Conservation (phyloP, 2,888 invertebrate species). For the Sicus ferrugineus region DNA sequence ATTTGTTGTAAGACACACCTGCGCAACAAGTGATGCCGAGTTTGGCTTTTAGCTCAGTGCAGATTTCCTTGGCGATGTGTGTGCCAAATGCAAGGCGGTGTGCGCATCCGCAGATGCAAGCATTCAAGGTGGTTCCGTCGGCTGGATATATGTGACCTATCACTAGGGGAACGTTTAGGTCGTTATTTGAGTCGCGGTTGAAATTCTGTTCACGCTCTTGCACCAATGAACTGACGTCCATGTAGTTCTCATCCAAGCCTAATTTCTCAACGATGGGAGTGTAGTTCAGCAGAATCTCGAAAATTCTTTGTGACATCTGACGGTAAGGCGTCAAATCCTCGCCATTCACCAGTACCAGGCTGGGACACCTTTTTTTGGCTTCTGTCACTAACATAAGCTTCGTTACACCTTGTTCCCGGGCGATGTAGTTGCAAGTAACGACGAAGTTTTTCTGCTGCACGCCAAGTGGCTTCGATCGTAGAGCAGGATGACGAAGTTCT, state of each 20-base stretch:
- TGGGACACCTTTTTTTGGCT: slow-evolving; percentile 77
- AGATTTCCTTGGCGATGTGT: slow-evolving; percentile 78
- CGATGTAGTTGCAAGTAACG: slow-evolving; percentile 85
- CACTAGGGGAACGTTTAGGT: slow-evolving; percentile 41
- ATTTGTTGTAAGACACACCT: slow-evolving; percentile 84
- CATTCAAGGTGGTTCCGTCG: slow-evolving; percentile 64
- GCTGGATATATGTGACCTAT: slow-evolving; percentile 70
- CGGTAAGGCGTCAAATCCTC: slow-evolving; percentile 85
- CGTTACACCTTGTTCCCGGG: slow-evolving; percentile 76
- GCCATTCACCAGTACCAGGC: slow-evolving; percentile 78
- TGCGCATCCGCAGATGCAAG: slow-evolving; percentile 80
- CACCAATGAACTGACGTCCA: slow-evolving; percentile 76
- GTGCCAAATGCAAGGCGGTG: slow-evolving; percentile 75
- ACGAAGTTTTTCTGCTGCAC: slow-evolving; percentile 85
- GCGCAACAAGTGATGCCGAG: slow-evolving; percentile 82
- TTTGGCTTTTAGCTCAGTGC: slow-evolving; percentile 73
- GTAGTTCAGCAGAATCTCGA: slow-evolving; percentile 75
- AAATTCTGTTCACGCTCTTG: slow-evolving; percentile 44
- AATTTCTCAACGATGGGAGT: slow-evolving; percentile 80
- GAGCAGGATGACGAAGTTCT: slow-evolving; percentile 75
- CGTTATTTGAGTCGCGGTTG: neutral
- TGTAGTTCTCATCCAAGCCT: slow-evolving; percentile 85
- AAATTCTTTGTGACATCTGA: slow-evolving; percentile 79
- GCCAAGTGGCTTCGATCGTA: slow-evolving; percentile 75
- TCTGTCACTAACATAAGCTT: slow-evolving; percentile 83